Base-by-base conservation (phyloP, 2,797 vertebrate genomes). In the Sebastes oblongus region DNA sequence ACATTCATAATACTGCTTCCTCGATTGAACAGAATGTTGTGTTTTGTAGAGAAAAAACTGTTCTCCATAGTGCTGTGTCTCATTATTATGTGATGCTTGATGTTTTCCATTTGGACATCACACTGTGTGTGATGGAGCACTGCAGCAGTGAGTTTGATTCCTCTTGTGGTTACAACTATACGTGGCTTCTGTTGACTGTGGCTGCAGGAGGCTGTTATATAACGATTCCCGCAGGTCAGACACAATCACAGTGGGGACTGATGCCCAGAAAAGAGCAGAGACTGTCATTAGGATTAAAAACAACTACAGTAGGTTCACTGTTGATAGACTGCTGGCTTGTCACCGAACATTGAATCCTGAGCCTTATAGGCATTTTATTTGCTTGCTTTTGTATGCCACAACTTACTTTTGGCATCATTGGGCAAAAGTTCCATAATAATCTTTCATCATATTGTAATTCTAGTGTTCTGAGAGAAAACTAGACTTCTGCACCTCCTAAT, bases 191-290 rank as follows among this genome's bases (percentile, higher is more conserved):
- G 56, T 3, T 75, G 77, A 72, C 66, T 22, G 56, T 46, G 84
- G 52, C 71, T 78, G 52, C 64, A 80, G 27, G 34, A 76, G 59
- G 54, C 66, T 77, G 69, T 86, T 86, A 88, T 64, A 77, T 90
- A 91, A 88, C 5, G 1, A 77, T 52, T 42, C 46, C 72, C 12
- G 7, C 67, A 80, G 30, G 76, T 83, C 54, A 72, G 55, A 82
- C 65, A 72, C 73, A 74, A 77, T 66, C 77, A 83, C 71, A 66
- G 72, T 22, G 24, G 32, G 55, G 67, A 78, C 36, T 46, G 82
- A 55, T 71, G 85, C 77, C 77, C 59, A 81, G 85, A 80, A 27
- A 78, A 83, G 42, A 88, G 79, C 32, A 70, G 68, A 77, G 54
- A 66, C 66, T 77, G 36, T 56, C 55, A 77, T 25, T 11, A 11